Evolutionary conservation across 2,888 invertebrate species (phyloP).

Genomic region (Catocala sponsa): DNA sequence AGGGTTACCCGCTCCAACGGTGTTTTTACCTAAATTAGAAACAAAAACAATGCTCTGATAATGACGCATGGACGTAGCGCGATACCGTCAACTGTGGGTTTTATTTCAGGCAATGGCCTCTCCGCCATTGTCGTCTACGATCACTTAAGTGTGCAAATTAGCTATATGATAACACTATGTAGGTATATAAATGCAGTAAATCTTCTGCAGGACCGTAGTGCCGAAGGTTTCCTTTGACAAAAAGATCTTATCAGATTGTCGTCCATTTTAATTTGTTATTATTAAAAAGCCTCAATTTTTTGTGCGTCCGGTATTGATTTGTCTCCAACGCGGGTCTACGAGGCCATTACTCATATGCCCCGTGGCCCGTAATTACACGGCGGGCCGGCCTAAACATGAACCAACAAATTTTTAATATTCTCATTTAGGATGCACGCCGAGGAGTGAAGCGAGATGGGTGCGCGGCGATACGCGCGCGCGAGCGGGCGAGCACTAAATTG

Average conservation of each 20-base stretch:
- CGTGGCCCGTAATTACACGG: constrained; percentile 55
- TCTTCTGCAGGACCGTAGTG: no score
- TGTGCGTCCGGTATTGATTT: constrained; percentile 51
- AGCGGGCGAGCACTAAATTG: constrained; percentile 81
- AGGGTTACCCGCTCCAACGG: constrained; percentile 73
- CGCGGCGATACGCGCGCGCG: constrained; percentile 54
- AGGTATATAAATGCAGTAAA: no score
- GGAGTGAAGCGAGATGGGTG: constrained; percentile 61
- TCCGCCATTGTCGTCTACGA: constrained; percentile 24
- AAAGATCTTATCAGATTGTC: constrained; percentile 35
- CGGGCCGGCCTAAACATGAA: constrained; percentile 58
- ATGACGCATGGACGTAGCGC: constrained; percentile 58
- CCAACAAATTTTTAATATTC: constrained; percentile 70
- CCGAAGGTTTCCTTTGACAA: constrained; percentile 20
- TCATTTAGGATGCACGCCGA: constrained; percentile 69
- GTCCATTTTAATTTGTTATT: constrained; percentile 37
- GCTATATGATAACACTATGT: constrained; percentile 10
- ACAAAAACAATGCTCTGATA: constrained; percentile 65
- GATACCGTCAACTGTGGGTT: constrained; percentile 49
- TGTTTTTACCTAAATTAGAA: constrained; percentile 79
- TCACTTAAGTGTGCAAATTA: constrained; percentile 22
- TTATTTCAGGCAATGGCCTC: constrained; percentile 46
- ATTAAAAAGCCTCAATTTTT: constrained; percentile 41
- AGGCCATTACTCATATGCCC: constrained; percentile 57
- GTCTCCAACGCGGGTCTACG: constrained; percentile 50